phyloP scores from a whole-genome alignment of 2,797 vertebrate genomes.

The Aulostomus chinensis region DNA sequence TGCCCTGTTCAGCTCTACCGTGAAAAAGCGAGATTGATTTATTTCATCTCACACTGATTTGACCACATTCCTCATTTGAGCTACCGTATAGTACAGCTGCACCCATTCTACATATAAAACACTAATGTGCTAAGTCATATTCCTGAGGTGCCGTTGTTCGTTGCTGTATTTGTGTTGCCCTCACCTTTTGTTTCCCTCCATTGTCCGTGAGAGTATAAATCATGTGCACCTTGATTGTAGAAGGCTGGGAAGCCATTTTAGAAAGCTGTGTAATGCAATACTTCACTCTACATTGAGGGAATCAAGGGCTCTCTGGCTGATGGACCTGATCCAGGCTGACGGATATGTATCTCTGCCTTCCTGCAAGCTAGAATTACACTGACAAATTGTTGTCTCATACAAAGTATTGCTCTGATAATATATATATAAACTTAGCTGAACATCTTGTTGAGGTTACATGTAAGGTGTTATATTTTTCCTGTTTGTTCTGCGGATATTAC shows the following conservation, averaged over 20 bases:
- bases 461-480: neutral
- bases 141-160: constrained; percentile 13
- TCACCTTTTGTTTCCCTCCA: neutral
- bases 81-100: constrained; percentile 19
- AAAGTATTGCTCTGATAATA: constrained; percentile 4
- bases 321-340: constrained; percentile 29
- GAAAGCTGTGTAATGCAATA: constrained; percentile 6
- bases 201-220: constrained; percentile 28
- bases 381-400: constrained; percentile 42
- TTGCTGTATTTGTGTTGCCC: constrained; percentile 5
- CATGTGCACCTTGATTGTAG: constrained; percentile 27
- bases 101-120: constrained; percentile 17
- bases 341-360: constrained; percentile 31
- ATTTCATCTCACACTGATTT: neutral
- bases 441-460: neutral
- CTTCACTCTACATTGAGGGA: constrained; percentile 38
- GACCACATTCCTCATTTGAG: constrained; percentile 12
- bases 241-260: constrained; percentile 5
- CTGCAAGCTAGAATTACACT: constrained; percentile 35
- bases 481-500: neutral
- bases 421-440: constrained; percentile 40
- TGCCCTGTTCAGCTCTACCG: too few relatives aligned
- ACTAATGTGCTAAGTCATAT: constrained; percentile 16
- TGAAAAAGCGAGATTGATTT: too few relatives aligned
- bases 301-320: constrained; percentile 34